Evolutionary conservation across 2,888 invertebrate species (phyloP), one percentile per base, ranked within the genome.

Genomic region (Neoascia interrupta): DNA sequence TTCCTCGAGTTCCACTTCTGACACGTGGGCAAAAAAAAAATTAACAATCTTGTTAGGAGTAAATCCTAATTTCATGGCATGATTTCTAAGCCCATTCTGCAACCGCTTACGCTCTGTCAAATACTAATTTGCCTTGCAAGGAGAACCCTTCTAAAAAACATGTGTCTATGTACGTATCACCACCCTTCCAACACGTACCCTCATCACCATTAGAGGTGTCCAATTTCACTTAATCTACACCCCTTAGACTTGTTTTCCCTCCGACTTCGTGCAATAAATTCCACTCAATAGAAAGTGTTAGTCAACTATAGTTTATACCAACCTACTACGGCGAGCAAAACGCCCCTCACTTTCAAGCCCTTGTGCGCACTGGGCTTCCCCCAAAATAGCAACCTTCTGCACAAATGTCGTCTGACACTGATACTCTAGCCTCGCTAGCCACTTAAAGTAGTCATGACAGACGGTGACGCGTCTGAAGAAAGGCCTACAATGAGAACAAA

Each of bases 361-460:
- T 19, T 13, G 10, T 15, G 28, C 2, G 4, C 10, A 16, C 28
- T 11, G 63, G 61, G 13, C 37, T 47, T 63, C 53, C 36, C 49
- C 56, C 6, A 51, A 64, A 72, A 41, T 2, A 39, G 34, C 23
- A 37, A 36, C 15, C 37, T 51, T 54, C 54, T 26, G 31, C 28
- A 23, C 26, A 54, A 53, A 49, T 28, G 23, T 56, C n/a, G 70
- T 58, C 72, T 72, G 76, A 66, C 72, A 79, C 72, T 60, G 64
- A 79, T 79, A 79, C 53, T 31, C 39, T 51, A 23, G 45, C 31
- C 58, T 58, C 6, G 23, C 45, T 53, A 61, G 73, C 54, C 73
- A 79, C 79, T 79, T 79, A 68, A 54, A 56, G 66, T 54, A 54
- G 73, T 79, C 79, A 66, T 66, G 58, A 37, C 66, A 66, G 73